Evolutionary conservation across 2,888 invertebrate genomes (phyloP).

Genomic region (Drosophila borborema): DNA sequence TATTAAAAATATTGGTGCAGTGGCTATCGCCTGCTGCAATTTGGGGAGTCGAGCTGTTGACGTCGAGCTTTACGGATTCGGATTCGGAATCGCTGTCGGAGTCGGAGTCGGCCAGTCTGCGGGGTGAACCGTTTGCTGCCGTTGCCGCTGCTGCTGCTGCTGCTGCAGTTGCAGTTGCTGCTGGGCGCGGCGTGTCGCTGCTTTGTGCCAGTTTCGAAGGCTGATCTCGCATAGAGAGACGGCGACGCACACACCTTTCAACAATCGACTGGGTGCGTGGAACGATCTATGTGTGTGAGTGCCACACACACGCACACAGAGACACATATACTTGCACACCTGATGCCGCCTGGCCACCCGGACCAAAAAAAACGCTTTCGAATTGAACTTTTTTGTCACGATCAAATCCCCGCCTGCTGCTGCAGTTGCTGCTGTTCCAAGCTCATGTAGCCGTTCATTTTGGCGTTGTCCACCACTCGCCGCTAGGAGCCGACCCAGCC

Average conservation of each 20-base stretch:
- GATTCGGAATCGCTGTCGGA: constrained; percentile 10
- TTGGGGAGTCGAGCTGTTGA: constrained; percentile 26
- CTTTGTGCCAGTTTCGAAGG: constrained; percentile 77
- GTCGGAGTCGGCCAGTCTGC: constrained; percentile 27
- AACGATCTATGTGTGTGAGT: constrained; percentile 21
- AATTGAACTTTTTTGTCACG: constrained; percentile 80
- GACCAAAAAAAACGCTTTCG: constrained; percentile 68
- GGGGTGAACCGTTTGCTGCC: constrained; percentile 32
- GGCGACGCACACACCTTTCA: constrained; percentile 72
- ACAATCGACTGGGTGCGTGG: constrained; percentile 74
- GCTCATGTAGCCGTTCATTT: constrained; percentile 25
- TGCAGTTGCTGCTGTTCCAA: constrained; percentile 5
- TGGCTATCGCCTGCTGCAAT: constrained; percentile 26
- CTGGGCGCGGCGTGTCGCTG: constrained; percentile 32
- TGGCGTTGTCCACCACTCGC: constrained; percentile 45
- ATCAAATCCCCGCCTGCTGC: constrained; percentile 36
- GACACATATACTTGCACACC: constrained; percentile 44
- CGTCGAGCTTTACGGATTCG: constrained; percentile 16
- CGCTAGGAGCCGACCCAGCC: constrained; percentile 40
- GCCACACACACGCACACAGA: constrained; percentile 25
- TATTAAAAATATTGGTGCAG: constrained; percentile 36
- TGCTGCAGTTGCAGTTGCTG: constrained; percentile 15
- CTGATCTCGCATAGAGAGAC: constrained; percentile 43
- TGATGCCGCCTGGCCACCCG: constrained; percentile 59
- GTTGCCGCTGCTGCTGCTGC: background rate